Evolutionary conservation across 2,888 invertebrate species (phyloP).

Genomic region (Serripes groenlandicus): DNA sequence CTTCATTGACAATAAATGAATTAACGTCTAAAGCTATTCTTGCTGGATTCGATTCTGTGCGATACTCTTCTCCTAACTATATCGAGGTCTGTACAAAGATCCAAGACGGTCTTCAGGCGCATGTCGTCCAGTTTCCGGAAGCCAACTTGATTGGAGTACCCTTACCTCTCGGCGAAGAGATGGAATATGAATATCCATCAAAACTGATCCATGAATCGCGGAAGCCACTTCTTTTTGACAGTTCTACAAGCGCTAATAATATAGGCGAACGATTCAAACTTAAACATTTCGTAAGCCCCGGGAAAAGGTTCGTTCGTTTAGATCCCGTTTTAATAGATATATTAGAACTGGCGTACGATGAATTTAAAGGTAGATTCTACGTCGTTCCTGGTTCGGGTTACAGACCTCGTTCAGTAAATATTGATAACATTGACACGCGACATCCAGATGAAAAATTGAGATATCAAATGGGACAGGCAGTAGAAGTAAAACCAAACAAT

Average conservation of each 20-base stretch:
- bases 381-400: conserved; percentile 65
- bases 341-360: conserved; percentile 63
- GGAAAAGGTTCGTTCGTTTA: conserved; percentile 66
- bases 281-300: conserved; percentile 53
- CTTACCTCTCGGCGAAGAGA: conserved; percentile 52
- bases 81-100: conserved; percentile 68
- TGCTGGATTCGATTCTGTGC: conserved; percentile 71
- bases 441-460: conserved; percentile 62
- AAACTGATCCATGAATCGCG: conserved; percentile 50
- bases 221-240: conserved; percentile 59
- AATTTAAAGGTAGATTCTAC: conserved; percentile 49
- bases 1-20: conserved; percentile 12
- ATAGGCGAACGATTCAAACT: conserved; percentile 64
- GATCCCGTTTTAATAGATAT: conserved; percentile 64
- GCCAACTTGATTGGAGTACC: conserved; percentile 58
- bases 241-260: conserved; percentile 36
- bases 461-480: conserved; percentile 71
- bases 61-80: conserved; percentile 26
- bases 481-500: conserved; percentile 63
- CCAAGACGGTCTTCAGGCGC: conserved; percentile 65
- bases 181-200: conserved; percentile 62
- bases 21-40: conserved; percentile 60
- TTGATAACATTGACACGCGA: conserved; percentile 63
- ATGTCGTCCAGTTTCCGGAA: conserved; percentile 60
- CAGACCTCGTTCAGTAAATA: conserved; percentile 64